A percentile compares a stretch with the other conserved stretches of the same genome.
These are phyloP conservation scores for Papilio machaon DNA, from an alignment of 1,140 invertebrate species.

Conservation along the genomic window DNA sequence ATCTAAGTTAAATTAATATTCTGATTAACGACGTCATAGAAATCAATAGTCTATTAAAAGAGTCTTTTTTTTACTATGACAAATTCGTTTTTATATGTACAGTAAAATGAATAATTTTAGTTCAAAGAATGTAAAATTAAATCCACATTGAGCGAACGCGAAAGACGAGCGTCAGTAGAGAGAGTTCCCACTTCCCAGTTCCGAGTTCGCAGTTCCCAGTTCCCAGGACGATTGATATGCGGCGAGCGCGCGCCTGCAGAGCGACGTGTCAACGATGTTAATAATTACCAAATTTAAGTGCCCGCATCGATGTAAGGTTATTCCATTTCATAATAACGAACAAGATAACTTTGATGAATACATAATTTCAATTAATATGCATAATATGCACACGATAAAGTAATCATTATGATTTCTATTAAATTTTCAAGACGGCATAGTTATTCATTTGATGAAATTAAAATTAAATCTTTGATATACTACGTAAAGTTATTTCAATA, in stretches of 20 bases:
- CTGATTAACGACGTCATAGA: background rate
- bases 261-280: conserved; percentile 9
- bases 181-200: background rate
- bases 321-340: background rate
- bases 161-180: background rate
- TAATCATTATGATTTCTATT: too few species aligned
- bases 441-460: too few species aligned
- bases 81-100: too few species aligned
- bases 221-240: background rate
- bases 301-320: background rate
- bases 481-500: too few species aligned
- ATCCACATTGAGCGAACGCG: background rate
- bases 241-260: background rate
- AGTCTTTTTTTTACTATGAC: too few species aligned
- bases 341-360: background rate
- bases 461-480: too few species aligned
- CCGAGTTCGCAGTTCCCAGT: background rate
- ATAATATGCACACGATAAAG: background rate
- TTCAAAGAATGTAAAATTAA: background rate
- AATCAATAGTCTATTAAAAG: background rate
- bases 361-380: background rate
- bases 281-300: conserved; percentile 8
- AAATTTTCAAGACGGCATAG: too few species aligned
- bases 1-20: background rate
- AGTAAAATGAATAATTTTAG: too few species aligned